Evolutionary conservation across 2,888 invertebrate species (phyloP).

Genomic region (Nemotelus pantherinus): DNA sequence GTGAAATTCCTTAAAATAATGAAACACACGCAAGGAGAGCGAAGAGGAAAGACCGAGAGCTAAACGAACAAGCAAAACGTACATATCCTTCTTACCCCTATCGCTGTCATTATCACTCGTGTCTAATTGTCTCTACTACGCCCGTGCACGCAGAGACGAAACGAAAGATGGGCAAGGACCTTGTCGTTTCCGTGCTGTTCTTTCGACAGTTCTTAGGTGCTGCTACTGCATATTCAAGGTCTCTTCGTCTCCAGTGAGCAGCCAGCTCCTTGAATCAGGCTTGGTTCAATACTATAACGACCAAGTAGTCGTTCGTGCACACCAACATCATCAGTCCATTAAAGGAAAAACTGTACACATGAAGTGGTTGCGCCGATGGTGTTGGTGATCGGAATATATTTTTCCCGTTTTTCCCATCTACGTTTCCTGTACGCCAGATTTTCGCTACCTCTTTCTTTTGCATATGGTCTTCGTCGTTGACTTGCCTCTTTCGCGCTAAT

Average conservation of each 20-base stretch:
- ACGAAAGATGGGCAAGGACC: slow-evolving; percentile 3
- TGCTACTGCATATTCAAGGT: neutral
- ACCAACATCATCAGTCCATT: too few species aligned
- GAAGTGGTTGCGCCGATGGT: neutral
- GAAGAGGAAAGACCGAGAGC: neutral
- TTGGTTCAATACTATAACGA: too few species aligned
- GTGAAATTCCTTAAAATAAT: neutral
- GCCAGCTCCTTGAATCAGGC: too few species aligned
- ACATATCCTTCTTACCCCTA: slow-evolving; percentile 23
- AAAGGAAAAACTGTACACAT: neutral
- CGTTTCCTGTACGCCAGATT: neutral
- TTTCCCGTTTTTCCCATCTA: neutral
- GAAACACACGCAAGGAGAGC: neutral
- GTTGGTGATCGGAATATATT: neutral
- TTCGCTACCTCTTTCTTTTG: slow-evolving; percentile 9
- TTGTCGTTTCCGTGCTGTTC: neutral
- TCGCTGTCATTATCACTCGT: slow-evolving; percentile 28
- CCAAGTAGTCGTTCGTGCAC: too few species aligned
- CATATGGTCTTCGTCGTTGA: neutral
- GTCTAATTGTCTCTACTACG: slow-evolving; percentile 5
- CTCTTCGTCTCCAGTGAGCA: neutral
- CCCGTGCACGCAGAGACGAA: neutral
- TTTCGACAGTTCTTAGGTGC: neutral
- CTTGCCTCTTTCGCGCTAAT: neutral
- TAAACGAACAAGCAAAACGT: neutral